Base-by-base conservation (phyloP, 2,888 invertebrate species). In the Stramonita haemastoma region DNA sequence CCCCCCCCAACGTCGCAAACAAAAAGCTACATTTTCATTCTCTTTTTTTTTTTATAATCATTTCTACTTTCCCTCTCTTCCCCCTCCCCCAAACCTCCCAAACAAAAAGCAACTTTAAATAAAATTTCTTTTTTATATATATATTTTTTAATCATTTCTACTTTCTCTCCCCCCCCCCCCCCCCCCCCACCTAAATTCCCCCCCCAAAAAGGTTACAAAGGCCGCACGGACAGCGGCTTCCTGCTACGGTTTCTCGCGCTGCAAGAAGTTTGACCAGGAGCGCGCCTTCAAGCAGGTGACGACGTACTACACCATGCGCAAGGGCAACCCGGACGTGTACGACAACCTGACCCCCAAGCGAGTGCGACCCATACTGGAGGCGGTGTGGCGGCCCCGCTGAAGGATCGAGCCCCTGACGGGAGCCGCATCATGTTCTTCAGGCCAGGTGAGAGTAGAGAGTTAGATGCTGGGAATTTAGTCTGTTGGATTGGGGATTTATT, bases 221-320 rank as follows among this genome's bases (percentile, higher is more conserved):
- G 95, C 56, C 91, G 95, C 36, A 94, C 94, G 60, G 98, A 97
- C 94, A 98, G 98, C 83, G 97, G 97, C 0, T 98, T 96, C 92
- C 96, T 98, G 0, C 96, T 98, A 19, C 96, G 98, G 89, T 99
- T 98, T 94, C n/a, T 96, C 98, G 79, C 97, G 98, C 88, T 98
- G 98, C 5, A 97, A 98, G 96, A 98, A 98, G 96, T 98, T 97
- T 96, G 98, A 98, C 95, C 98, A 98, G 11, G 98, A 98, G 92
- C 98, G 98, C 93, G 97, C 98, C 0, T 96, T 97, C 91, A 97
- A 97, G 92, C 96, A 98, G n/a, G 89, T 95, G 46, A 90, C 95
- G 70, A 94, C 94, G 81, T 96, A 96, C 92, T 96, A 95, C 92
- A 92, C 92, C 84, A 94, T 95, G 92, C 94, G 94, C 34, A 93